Percentiles rank a stretch among this genome's conserved stretches.
Evolutionary conservation across 35 echinoderm and acorn worm species (phyloP).

Genomic region (Stichopus chloronotus): DNA sequence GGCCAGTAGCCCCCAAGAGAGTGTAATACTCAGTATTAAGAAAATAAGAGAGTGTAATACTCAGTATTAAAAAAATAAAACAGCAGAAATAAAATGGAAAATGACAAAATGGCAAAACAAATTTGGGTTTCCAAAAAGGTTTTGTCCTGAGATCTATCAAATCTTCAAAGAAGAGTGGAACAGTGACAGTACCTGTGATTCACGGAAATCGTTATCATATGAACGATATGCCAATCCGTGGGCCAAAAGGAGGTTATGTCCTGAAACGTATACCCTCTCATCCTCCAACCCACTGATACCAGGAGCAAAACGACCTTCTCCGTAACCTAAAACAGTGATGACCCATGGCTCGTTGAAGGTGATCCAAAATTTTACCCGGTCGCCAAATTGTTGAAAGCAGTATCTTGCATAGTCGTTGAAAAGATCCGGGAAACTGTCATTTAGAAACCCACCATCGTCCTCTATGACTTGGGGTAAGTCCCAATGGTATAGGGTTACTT

Average conservation of each 20-base stretch:
- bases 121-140: too few species aligned
- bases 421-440: constrained; percentile 61
- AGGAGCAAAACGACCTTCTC: constrained; percentile 69
- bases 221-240: constrained; percentile 74
- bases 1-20: too few species aligned
- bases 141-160: too few species aligned
- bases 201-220: constrained; percentile 57
- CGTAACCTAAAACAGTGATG: constrained; percentile 78
- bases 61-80: not conserved
- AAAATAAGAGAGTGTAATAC: not conserved
- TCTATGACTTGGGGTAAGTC: constrained; percentile 84
- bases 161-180: too few species aligned
- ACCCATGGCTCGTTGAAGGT: constrained; percentile 97
- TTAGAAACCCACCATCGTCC: constrained; percentile 73
- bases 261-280: constrained; percentile 58
- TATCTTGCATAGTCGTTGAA: constrained; percentile 85
- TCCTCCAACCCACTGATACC: constrained; percentile 65
- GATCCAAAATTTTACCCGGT: constrained; percentile 84
- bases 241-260: constrained; percentile 78
- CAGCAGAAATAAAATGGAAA: too few species aligned
- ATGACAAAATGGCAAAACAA: too few species aligned
- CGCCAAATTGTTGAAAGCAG: constrained; percentile 76
- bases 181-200: constrained; percentile 12
- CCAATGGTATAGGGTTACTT: constrained; percentile 92
- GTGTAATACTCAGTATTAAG: not conserved